Conservation (phyloP, 1,140 invertebrate species). For the Aphelenchoides besseyi region DNA sequence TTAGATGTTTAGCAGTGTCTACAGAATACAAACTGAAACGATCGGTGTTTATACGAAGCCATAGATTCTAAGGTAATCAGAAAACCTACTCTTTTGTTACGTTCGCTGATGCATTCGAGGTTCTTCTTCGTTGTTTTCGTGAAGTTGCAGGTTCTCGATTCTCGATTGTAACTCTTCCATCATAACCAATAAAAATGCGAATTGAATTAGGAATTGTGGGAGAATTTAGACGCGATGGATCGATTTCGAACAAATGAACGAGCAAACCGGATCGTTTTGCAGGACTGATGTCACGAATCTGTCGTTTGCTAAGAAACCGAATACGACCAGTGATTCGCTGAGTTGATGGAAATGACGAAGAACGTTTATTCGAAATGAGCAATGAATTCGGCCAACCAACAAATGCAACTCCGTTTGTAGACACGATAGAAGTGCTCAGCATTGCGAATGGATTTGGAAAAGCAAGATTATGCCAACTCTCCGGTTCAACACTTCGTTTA, state of each 20-base stretch:
- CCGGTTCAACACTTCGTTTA: conserved; percentile 38
- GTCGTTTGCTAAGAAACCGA: conserved; percentile 30
- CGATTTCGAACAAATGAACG: background rate
- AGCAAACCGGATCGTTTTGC: conserved; percentile 4
- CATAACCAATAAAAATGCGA: conserved; percentile 47
- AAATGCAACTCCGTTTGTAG: conserved; percentile 46
- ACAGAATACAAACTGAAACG: too few relatives aligned
- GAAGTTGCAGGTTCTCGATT: conserved; percentile 35
- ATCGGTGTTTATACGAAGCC: too few relatives aligned
- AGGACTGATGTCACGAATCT: background rate
- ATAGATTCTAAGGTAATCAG: too few relatives aligned
- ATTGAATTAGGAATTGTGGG: conserved; percentile 14
- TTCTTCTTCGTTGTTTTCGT: conserved; percentile 10
- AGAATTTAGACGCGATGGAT: background rate
- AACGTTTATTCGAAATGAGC: conserved; percentile 36
- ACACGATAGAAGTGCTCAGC: conserved; percentile 50
- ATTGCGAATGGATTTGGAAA: conserved; percentile 40
- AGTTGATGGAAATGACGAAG: conserved; percentile 27
- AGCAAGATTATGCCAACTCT: conserved; percentile 31
- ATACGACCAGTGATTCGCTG: conserved; percentile 41
- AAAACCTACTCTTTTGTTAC: conserved; percentile 33
- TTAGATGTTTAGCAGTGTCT: too few relatives aligned
- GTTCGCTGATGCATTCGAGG: background rate
- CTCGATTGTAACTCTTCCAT: conserved; percentile 52
- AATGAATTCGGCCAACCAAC: conserved; percentile 54